A percentile compares a stretch with the other conserved stretches of the same genome.
Evolutionary conservation across 2,797 vertebrate genomes (phyloP).

Genomic region (Okamejei kenojei): DNA sequence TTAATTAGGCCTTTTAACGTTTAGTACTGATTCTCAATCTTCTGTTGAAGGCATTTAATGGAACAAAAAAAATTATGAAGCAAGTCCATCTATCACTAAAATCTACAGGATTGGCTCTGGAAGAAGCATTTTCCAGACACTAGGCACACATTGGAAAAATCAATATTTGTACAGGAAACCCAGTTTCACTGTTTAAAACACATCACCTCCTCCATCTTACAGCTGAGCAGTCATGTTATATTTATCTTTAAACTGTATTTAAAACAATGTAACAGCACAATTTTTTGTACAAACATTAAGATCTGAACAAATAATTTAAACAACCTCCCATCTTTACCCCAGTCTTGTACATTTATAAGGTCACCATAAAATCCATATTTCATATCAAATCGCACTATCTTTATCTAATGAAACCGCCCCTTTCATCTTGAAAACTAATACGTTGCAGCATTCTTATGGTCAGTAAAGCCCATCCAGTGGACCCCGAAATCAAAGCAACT

Average conservation of each 20-base stretch:
- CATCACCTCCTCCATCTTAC: conserved; percentile 32
- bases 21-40: neutral
- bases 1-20: neutral
- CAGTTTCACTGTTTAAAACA: conserved; percentile 38
- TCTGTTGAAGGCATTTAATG: conserved; percentile 31
- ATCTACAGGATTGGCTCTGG: conserved; percentile 29
- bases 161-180: conserved; percentile 39
- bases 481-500: conserved; percentile 34
- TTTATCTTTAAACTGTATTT: conserved; percentile 31
- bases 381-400: conserved; percentile 28
- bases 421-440: conserved; percentile 16
- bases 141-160: conserved; percentile 38
- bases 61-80: conserved; percentile 30
- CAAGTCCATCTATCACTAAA: conserved; percentile 30
- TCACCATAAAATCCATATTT: conserved; percentile 20
- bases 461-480: conserved; percentile 37
- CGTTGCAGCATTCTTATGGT: conserved; percentile 29
- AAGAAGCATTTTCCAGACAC: conserved; percentile 37
- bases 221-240: conserved; percentile 33
- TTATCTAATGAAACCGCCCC: conserved; percentile 16
- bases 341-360: conserved; percentile 31
- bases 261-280: conserved; percentile 37
- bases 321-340: conserved; percentile 20
- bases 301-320: conserved; percentile 37
- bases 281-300: conserved; percentile 38